A percentile compares a stretch with the other conserved stretches of the same genome.
These are phyloP conservation scores for Eucidaris tribuloides DNA, from an alignment of 35 echinoderm and acorn worm genomes.

Conservation along the genomic window DNA sequence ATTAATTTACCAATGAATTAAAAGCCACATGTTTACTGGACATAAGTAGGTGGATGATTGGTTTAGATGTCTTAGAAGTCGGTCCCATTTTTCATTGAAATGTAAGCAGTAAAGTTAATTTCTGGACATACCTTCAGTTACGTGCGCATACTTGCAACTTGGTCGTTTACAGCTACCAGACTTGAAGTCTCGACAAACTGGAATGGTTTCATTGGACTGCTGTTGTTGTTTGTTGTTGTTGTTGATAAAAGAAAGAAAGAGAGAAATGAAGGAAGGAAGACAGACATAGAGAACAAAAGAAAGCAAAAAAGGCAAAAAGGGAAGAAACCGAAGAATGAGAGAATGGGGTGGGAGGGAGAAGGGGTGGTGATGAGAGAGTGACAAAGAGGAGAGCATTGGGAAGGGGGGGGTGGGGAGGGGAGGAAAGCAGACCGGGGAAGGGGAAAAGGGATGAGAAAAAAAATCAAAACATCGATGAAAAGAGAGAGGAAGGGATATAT, in stretches of 20 bases:
- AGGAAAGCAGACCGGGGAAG: background rate
- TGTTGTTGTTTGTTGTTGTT: no score
- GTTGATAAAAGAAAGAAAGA: no score
- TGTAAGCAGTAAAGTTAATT: no score
- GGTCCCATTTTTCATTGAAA: no score
- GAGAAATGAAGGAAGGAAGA: background rate
- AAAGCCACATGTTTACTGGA: background rate
- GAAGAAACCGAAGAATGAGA: background rate
- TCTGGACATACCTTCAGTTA: constrained; percentile 97
- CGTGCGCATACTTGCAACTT: constrained; percentile 96
- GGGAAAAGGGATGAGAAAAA: background rate
- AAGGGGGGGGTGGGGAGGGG: background rate
- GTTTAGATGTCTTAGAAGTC: no score
- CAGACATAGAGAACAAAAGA: background rate
- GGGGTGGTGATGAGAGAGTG: background rate
- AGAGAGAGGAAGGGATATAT: no score
- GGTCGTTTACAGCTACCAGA: constrained; percentile 97
- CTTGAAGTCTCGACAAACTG: constrained; percentile 99
- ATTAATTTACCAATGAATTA: no score
- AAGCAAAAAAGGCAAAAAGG: background rate
- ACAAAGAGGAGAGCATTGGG: background rate
- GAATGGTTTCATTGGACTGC: constrained; percentile 90
- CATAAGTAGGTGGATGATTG: background rate
- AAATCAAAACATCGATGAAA: background rate
- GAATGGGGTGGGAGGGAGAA: background rate